phyloP scores from a whole-genome alignment of 2,888 invertebrate genomes.

The Steromphala cineraria region DNA sequence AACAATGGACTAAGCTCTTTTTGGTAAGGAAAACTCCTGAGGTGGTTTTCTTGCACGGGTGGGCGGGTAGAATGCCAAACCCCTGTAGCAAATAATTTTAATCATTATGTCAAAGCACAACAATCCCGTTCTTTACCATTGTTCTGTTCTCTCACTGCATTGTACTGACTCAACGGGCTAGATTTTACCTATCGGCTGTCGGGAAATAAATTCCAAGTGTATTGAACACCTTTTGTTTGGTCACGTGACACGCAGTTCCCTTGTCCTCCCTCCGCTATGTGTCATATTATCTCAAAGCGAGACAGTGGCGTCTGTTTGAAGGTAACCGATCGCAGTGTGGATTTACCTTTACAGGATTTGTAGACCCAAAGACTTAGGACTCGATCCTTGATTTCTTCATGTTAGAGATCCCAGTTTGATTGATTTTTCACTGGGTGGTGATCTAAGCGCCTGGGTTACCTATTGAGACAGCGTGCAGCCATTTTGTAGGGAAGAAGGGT shows the following conservation, averaged over 20 bases:
- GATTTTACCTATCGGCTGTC: neutral
- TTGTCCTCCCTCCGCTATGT: slow-evolving; percentile 28
- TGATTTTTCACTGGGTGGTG: slow-evolving; percentile 30
- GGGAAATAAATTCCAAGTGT: slow-evolving; percentile 8
- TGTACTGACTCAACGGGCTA: neutral
- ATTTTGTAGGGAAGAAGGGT: slow-evolving; percentile 39
- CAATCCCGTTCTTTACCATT: neutral
- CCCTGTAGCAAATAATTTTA: neutral
- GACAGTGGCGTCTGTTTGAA: neutral
- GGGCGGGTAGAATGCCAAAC: neutral
- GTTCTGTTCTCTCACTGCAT: neutral
- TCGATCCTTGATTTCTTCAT: neutral
- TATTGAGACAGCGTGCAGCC: slow-evolving; percentile 39
- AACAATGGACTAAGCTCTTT: neutral
- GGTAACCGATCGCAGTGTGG: neutral
- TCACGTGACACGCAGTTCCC: slow-evolving; percentile 40
- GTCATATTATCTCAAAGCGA: neutral
- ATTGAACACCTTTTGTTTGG: slow-evolving; percentile 42
- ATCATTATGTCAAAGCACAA: neutral
- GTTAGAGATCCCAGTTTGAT: neutral
- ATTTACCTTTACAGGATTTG: neutral
- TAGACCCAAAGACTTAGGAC: neutral
- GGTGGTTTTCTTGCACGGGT: neutral
- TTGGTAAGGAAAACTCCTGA: neutral
- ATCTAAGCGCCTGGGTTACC: slow-evolving; percentile 37